Evolutionary conservation across 2,888 invertebrate genomes (phyloP).

Genomic region (Eupithecia pulchellata): DNA sequence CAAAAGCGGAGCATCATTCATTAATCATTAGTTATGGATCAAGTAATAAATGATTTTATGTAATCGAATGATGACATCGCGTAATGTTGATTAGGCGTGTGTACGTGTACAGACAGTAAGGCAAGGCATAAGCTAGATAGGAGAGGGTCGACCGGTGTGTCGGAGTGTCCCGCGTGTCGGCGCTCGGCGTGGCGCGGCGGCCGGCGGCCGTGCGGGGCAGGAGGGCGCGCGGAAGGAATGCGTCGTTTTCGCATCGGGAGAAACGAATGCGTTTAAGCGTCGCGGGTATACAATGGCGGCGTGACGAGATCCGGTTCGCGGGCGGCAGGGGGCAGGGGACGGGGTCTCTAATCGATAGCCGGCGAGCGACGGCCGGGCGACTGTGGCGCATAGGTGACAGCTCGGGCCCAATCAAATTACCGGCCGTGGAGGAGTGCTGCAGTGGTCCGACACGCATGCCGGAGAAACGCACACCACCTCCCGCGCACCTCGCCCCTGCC

Average conservation of each 20-base stretch:
- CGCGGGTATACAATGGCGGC: conserved; percentile 86
- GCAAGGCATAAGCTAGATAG: not conserved
- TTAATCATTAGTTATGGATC: conserved; percentile 33
- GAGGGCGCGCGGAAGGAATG: conserved; percentile 84
- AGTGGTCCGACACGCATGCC: conserved; percentile 74
- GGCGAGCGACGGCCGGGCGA: conserved; percentile 84
- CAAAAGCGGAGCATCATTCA: conserved; percentile 19
- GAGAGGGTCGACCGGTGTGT: conserved; percentile 58
- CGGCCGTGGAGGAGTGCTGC: conserved; percentile 79
- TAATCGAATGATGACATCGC: conserved; percentile 41
- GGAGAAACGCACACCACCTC: conserved; percentile 64
- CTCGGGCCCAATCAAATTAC: conserved; percentile 84
- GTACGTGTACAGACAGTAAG: too few species aligned
- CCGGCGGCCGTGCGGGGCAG: conserved; percentile 65
- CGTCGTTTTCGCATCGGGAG: conserved; percentile 86
- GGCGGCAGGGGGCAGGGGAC: conserved; percentile 75
- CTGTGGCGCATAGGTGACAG: conserved; percentile 85
- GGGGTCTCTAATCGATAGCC: conserved; percentile 84
- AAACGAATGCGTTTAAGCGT: conserved; percentile 86
- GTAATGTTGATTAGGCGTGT: conserved; percentile 44
- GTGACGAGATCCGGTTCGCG: conserved; percentile 86
- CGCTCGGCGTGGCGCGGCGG: conserved; percentile 61
- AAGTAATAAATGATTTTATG: conserved; percentile 44
- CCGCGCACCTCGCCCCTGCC: conserved; percentile 59
- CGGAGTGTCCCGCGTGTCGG: conserved; percentile 63